These are phyloP conservation scores for Nemurella pictetii DNA, from an alignment of 2,888 invertebrate genomes.

Conservation along the genomic window DNA sequence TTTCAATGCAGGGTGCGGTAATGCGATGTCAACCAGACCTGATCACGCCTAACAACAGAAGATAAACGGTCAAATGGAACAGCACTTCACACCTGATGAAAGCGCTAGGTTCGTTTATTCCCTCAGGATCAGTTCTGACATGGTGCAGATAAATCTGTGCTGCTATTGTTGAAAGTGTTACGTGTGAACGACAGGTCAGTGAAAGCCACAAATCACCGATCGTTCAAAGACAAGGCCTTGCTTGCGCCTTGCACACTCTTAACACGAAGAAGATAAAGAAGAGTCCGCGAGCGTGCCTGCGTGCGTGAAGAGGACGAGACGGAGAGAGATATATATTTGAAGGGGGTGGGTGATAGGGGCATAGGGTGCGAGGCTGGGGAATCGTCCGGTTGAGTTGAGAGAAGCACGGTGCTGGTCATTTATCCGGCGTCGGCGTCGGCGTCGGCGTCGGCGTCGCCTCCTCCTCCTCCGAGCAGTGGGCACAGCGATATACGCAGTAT, in stretches of 20 bases:
- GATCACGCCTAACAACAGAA: neutral
- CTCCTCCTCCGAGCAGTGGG: neutral
- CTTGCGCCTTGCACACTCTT: neutral
- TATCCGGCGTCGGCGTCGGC: conserved; percentile 38
- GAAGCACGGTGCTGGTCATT: conserved; percentile 37
- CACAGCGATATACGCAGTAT: conserved; percentile 36
- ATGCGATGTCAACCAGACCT: too few species aligned
- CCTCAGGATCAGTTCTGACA: neutral
- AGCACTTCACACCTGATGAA: conserved; percentile 2
- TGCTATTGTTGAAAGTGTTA: conserved; percentile 10
- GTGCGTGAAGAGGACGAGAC: neutral
- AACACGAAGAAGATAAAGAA: neutral
- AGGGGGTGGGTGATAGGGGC: neutral
- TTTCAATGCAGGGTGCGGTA: neutral
- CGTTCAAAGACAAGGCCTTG: neutral
- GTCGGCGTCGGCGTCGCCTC: neutral
- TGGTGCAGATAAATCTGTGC: neutral
- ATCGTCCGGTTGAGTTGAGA: neutral
- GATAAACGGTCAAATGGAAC: conserved; percentile 1
- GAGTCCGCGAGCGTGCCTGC: neutral
- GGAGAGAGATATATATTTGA: neutral
- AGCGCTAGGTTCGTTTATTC: neutral
- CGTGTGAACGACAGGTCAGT: conserved; percentile 6
- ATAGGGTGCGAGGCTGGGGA: neutral
- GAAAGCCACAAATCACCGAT: conserved; percentile 33